A percentile compares a stretch with the other conserved stretches of the same genome.
Conservation (phyloP, 2,113 vertebrate species). For the Puffinus mauretanicus region DNA sequence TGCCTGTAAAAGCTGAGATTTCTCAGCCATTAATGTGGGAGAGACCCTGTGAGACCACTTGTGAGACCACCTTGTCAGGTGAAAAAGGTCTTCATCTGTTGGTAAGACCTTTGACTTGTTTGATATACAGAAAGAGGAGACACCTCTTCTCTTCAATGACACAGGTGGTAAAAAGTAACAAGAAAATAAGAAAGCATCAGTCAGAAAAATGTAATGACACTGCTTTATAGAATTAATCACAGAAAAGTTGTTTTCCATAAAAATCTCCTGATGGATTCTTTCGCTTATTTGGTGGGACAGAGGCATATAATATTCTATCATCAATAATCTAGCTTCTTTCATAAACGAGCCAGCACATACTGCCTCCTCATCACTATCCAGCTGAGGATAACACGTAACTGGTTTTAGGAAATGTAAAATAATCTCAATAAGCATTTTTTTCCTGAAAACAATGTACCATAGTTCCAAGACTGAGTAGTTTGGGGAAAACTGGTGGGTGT, state of each 20-base stretch:
- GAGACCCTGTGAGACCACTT: not conserved
- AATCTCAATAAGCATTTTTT: not conserved
- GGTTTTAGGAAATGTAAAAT: slow-evolving; percentile 14
- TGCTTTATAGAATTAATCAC: not conserved
- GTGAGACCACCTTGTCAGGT: not conserved
- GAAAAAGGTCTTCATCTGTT: not conserved
- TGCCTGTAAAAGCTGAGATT: not conserved
- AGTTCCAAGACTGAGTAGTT: slow-evolving; percentile 11
- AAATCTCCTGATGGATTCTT: not conserved
- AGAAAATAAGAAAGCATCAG: not conserved
- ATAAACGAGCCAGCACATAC: not conserved
- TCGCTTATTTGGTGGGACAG: not conserved
- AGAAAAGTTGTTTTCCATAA: not conserved
- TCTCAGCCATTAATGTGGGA: not conserved
- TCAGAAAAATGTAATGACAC: not conserved
- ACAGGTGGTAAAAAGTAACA: not conserved
- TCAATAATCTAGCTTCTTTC: not conserved
- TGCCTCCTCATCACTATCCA: not conserved
- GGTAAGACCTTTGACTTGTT: not conserved
- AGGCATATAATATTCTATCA: not conserved
- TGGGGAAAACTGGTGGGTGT: slow-evolving; percentile 4
- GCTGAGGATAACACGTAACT: not conserved
- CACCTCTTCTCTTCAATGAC: not conserved
- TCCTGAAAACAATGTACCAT: not conserved
- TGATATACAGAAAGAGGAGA: not conserved